Evolutionary conservation across 1,140 invertebrate species (phyloP).

Genomic region (Cephus cinctus): DNA sequence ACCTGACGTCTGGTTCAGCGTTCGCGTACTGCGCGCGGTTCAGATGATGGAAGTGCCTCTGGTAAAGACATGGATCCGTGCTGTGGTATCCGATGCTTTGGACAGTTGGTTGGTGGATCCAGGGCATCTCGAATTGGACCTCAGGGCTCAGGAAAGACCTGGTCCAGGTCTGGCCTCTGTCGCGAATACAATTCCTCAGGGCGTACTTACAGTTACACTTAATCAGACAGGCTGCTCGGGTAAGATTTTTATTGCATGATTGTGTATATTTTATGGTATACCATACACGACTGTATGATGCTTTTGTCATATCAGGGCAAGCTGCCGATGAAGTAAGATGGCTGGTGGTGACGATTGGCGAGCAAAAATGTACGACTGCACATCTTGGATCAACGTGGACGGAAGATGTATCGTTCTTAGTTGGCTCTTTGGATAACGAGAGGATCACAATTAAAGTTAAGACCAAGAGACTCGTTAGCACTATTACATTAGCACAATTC

Average conservation of each 20-base stretch:
- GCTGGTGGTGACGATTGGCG: slow-evolving; percentile 53
- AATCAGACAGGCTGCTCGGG: slow-evolving; percentile 32
- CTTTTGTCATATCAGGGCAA: slow-evolving; percentile 16
- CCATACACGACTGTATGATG: not conserved
- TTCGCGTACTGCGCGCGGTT: slow-evolving; percentile 52
- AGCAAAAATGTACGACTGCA: slow-evolving; percentile 51
- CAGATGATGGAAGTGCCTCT: slow-evolving; percentile 62
- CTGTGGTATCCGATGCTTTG: slow-evolving; percentile 59
- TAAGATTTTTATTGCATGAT: slow-evolving; percentile 7
- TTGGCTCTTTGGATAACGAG: slow-evolving; percentile 53
- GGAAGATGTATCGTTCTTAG: slow-evolving; percentile 57
- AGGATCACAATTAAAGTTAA: slow-evolving; percentile 54
- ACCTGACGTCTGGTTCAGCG: slow-evolving; percentile 61
- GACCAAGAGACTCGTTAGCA: slow-evolving; percentile 56
- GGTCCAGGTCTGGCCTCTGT: slow-evolving; percentile 38
- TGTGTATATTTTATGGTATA: slow-evolving; percentile 3
- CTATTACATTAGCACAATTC: slow-evolving; percentile 55
- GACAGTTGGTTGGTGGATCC: slow-evolving; percentile 60
- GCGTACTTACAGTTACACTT: slow-evolving; percentile 54
- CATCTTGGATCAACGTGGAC: slow-evolving; percentile 50
- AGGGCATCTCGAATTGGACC: slow-evolving; percentile 54
- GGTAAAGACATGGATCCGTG: slow-evolving; percentile 61
- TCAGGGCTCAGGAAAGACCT: slow-evolving; percentile 51
- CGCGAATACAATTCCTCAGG: slow-evolving; percentile 46
- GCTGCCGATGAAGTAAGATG: slow-evolving; percentile 46